A percentile compares a stretch with the other conserved stretches of the same genome.
Conservation (phyloP, 2,113 vertebrate genomes). For the Sterna hirundo region DNA sequence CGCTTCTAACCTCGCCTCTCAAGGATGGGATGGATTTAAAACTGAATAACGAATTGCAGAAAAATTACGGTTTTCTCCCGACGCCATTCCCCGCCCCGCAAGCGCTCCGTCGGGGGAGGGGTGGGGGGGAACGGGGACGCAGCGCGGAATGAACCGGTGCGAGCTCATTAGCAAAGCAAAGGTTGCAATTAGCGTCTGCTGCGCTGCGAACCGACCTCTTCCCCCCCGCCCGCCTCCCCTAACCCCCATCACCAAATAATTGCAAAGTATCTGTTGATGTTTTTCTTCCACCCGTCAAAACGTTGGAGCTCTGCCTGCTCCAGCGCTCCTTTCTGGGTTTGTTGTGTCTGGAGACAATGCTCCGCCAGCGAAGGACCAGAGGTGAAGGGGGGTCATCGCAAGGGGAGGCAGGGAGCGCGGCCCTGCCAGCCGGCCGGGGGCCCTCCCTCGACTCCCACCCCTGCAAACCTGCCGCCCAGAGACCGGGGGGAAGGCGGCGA, state of each 20-base stretch:
- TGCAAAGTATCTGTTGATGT: constrained; percentile 34
- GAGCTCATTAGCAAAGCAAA: constrained; percentile 42
- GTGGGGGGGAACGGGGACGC: neutral
- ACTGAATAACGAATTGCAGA: neutral
- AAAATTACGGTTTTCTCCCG: neutral
- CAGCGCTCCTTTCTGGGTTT: neutral
- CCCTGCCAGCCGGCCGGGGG: neutral
- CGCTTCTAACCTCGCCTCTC: neutral
- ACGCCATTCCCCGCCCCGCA: neutral
- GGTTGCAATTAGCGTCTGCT: constrained; percentile 21
- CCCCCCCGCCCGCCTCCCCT: neutral
- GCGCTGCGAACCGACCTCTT: neutral
- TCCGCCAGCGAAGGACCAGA: constrained; percentile 1
- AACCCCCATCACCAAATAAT: constrained; percentile 29
- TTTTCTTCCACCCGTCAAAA: constrained; percentile 53
- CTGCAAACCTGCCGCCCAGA: neutral
- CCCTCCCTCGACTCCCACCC: neutral
- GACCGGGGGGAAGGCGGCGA: neutral
- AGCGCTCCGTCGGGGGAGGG: neutral
- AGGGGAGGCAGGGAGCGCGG: neutral
- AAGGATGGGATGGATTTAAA: neutral
- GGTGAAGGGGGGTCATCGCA: constrained; percentile 41
- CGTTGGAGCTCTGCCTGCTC: constrained; percentile 41
- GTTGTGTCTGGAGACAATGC: constrained; percentile 57
- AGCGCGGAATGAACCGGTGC: neutral